Evolutionary conservation across 2,797 vertebrate genomes (phyloP).

Genomic region (Bovichtus diacanthus): DNA sequence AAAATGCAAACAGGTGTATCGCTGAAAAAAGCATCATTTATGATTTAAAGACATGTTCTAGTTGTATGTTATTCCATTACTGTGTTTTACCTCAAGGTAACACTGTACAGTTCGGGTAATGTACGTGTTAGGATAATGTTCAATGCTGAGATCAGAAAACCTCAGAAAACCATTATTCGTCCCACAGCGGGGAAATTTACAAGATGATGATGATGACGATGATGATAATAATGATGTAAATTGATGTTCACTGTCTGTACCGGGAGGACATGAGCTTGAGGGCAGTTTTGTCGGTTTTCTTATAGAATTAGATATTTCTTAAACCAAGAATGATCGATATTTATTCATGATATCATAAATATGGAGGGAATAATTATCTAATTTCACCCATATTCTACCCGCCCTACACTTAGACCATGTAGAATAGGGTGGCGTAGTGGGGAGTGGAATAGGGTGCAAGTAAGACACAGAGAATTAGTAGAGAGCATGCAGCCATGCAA

Average conservation of each 20-base stretch:
- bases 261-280: background rate
- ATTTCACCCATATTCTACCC: background rate
- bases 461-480: background rate
- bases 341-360: too few relatives aligned
- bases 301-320: background rate
- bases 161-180: too few relatives aligned
- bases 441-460: background rate
- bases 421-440: too few relatives aligned
- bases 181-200: too few relatives aligned
- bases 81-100: background rate
- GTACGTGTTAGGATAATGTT: background rate
- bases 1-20: background rate
- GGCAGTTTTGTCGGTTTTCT: background rate
- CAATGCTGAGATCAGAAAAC: too few relatives aligned
- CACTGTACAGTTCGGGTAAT: background rate
- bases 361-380: background rate
- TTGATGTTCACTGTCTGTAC: background rate
- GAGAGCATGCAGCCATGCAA: background rate
- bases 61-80: background rate
- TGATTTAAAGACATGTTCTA: background rate
- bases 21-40: background rate
- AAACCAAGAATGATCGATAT: too few relatives aligned
- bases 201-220: too few relatives aligned
- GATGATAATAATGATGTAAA: background rate
- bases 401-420: too few relatives aligned